Base-by-base conservation (phyloP, 2,888 invertebrate genomes). In the Chesias legatella region DNA sequence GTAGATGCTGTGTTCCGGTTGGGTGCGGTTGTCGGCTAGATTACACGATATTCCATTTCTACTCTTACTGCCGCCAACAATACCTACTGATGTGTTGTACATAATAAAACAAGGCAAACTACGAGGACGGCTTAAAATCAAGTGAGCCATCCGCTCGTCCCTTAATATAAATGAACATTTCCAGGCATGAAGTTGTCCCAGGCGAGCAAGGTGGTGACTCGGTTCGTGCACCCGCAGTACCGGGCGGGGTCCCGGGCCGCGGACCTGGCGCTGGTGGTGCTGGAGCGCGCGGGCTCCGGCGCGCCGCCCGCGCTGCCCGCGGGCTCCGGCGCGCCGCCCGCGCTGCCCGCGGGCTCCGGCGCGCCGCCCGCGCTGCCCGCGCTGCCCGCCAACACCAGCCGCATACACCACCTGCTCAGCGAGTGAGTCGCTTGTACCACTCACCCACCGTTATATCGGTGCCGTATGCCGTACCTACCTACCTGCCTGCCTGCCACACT, bases 281-380 rank as follows among this genome's bases (percentile, higher is more conserved):
- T 56, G 28, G 26, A 50, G 33, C 30, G 17, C 3, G 13, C 13
- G 13, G 51, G 50, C 17, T 60, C 48, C 53, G 8, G 10, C 0
- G 28, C 5, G 21, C 17, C 6, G 5, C 39, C 50, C 24, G 62
- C 58, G n/a, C 3, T 7, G 2, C 42, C 47, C 7, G 38, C 41
- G 24, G 59, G 62, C 40, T 29, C 27, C 32, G 56, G 53, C 11
- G n/a, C 33, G 37, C 3, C 13, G 11, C 1, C 32, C 31, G 6
- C 54, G 66, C 10, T 22, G 30, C 49, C 48, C 23, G 46, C 46
- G 20, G 37, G 38, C 17, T 60, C 48, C 53, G 8, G n/a, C 52
- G 49, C 13, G 59, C 48, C 53, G n/a, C 10, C 13, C 0, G 28
- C 5, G 21, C 13, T 3, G 5, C 39, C 50, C 24, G 62, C 58